Conservation (phyloP, 2,113 vertebrate species). For the Hemiprocne comata region DNA sequence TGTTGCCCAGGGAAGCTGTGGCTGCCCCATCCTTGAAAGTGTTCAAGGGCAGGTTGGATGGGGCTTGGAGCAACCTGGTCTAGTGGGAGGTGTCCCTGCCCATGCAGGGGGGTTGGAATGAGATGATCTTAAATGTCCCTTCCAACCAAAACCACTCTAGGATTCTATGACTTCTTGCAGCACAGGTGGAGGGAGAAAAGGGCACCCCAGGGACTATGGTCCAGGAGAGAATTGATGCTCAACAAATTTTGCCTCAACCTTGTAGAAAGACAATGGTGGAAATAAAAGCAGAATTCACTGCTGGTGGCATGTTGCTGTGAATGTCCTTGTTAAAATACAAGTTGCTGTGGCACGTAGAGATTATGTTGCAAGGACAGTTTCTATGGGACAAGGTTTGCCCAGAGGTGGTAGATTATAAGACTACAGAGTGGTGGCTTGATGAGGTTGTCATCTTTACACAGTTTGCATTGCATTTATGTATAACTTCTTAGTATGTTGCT, state of each 20-base stretch:
- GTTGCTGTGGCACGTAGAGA: not conserved
- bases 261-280: not conserved
- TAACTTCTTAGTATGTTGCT: not conserved
- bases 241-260: not conserved
- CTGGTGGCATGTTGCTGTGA: not conserved
- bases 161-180: not conserved
- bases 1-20: no score
- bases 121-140: no score
- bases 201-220: not conserved
- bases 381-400: not conserved
- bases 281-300: not conserved
- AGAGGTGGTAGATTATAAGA: not conserved
- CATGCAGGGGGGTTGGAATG: no score
- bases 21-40: no score
- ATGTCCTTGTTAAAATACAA: not conserved
- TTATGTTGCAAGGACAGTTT: not conserved
- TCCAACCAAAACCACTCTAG: no score
- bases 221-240: not conserved
- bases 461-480: not conserved
- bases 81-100: no score
- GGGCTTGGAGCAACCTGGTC: no score
- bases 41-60: no score
- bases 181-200: not conserved
- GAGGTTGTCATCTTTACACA: not conserved
- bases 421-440: not conserved